Evolutionary conservation across 2,113 vertebrate genomes (phyloP).

Genomic region (Phainopepla nitens): DNA sequence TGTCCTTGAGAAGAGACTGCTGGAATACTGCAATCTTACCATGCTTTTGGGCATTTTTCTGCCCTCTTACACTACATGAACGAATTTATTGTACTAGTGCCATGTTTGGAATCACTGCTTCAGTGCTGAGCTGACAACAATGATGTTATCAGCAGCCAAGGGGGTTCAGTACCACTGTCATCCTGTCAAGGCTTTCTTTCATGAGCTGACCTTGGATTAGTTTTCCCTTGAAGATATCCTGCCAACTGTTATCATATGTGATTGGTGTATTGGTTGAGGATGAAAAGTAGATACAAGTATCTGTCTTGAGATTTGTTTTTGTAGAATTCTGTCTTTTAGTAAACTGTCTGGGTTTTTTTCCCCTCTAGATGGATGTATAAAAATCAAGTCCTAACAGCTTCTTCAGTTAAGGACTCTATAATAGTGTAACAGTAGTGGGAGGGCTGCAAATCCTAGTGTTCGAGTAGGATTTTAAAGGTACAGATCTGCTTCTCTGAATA

Average conservation of each 20-base stretch:
- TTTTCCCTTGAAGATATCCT: neutral
- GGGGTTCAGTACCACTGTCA: neutral
- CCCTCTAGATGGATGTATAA: neutral
- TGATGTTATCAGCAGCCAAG: neutral
- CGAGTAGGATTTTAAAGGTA: neutral
- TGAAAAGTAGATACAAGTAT: neutral
- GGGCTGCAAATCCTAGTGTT: neutral
- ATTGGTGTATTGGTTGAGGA: neutral
- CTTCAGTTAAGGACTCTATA: neutral
- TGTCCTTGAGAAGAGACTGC: neutral
- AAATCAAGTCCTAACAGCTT: neutral
- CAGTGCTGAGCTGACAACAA: neutral
- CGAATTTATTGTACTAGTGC: neutral
- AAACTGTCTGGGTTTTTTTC: neutral
- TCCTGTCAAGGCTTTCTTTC: constrained; percentile 28
- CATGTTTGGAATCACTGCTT: neutral
- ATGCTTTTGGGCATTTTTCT: neutral
- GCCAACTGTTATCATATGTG: neutral
- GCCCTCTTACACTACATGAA: neutral
- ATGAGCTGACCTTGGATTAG: constrained; percentile 2
- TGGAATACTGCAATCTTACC: neutral
- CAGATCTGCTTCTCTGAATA: neutral
- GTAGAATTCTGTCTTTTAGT: neutral
- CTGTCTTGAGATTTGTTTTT: neutral
- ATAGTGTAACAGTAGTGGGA: neutral